Evolutionary conservation across 2,113 vertebrate genomes (phyloP).

Genomic region (Salminus brasiliensis): DNA sequence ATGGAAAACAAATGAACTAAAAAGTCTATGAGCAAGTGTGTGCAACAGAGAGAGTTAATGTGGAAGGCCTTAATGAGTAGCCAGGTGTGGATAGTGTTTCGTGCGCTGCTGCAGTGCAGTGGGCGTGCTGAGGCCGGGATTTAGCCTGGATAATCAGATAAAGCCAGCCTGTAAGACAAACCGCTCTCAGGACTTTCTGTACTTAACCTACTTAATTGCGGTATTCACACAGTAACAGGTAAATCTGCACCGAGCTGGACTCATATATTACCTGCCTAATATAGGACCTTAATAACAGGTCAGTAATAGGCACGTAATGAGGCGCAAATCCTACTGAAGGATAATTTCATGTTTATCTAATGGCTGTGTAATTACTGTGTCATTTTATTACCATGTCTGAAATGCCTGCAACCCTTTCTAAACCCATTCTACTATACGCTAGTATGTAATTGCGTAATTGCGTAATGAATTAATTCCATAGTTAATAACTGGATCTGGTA

Average conservation of each 20-base stretch:
- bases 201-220: constrained; percentile 60
- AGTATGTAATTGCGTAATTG: too few species aligned
- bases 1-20: too few species aligned
- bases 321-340: neutral
- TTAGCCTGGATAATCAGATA: constrained; percentile 64
- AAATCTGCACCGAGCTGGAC: neutral
- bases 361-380: neutral
- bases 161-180: constrained; percentile 56
- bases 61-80: neutral
- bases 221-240: constrained; percentile 46
- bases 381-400: neutral
- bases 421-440: too few species aligned
- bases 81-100: constrained; percentile 12
- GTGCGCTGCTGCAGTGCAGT: constrained; percentile 4
- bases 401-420: neutral
- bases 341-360: constrained; percentile 27
- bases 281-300: constrained; percentile 1
- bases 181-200: constrained; percentile 51
- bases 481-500: too few species aligned
- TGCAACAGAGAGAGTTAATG: neutral
- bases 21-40: too few species aligned
- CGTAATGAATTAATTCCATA: too few species aligned
- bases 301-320: constrained; percentile 15
- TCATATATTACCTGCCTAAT: neutral
- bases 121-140: constrained; percentile 41